Base-by-base conservation (phyloP, 2,888 invertebrate genomes). In the Agrochola circellaris region DNA sequence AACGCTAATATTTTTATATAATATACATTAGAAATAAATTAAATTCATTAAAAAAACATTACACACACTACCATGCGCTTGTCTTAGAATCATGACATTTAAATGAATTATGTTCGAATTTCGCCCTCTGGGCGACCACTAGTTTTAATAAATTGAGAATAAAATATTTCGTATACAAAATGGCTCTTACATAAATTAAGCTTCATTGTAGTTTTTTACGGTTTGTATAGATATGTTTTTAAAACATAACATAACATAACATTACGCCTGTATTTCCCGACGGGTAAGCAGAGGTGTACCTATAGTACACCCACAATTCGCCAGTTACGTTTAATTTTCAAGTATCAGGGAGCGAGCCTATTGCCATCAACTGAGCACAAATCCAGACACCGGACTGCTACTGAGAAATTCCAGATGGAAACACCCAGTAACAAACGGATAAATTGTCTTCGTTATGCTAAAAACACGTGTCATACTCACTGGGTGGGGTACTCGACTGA, bases 391-490 rank as follows among this genome's bases (percentile, higher is more conserved):
- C 51, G 20, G 7, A 0, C 56, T 5, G 13, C n/a, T 56, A 13
- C 56, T n/a, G n/a, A 56, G n/a, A 56, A 13, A 56, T 26, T 56
- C 56, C n/a, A 56, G n/a, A 26, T 15, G n/a, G 13, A 56, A 26
- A 56, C n/a, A 58, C 58, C 15, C 26, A 15, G 26, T 26, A 13
- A 54, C 54, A 69, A 77, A 69, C 65, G 84, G 66, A 69, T 75
- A 85, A 85, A 87, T 86, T 87, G 77, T 81, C 87, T 86, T 85
- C 83, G 69, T 84, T 81, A 85, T 20, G 30, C n/a, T 38, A 17
- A 65, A 67, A 87, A 72, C 85, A 80, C 83, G 83, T 65, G 60
- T 72, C 38, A 34, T 13, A 15, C 5, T n/a, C n/a, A n/a, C n/a
- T n/a, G n/a, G n/a, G n/a, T n/a, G n/a, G 17, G 34, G 20, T 34